Percentiles rank a stretch among this genome's conserved stretches.
These are phyloP conservation scores for Indicator maculatus DNA, from an alignment of 2,113 vertebrate genomes.

Conservation along the genomic window DNA sequence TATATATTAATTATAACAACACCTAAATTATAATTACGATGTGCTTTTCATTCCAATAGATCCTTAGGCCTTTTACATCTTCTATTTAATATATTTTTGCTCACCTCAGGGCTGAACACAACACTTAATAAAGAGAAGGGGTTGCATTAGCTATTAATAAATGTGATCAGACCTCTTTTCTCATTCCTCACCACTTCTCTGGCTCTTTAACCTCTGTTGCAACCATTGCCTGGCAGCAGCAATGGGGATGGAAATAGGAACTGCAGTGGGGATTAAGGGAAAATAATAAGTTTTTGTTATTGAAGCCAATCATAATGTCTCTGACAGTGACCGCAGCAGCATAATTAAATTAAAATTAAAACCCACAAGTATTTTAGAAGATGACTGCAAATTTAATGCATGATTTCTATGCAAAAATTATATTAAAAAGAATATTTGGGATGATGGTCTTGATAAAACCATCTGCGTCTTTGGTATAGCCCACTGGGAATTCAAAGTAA, in stretches of 20 bases:
- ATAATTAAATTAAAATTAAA: background rate
- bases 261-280: background rate
- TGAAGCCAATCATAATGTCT: background rate
- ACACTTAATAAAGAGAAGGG: background rate
- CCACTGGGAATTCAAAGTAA: background rate
- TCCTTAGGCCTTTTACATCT: background rate
- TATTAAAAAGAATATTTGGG: background rate
- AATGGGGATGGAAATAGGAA: background rate
- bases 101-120: background rate
- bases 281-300: background rate
- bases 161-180: background rate
- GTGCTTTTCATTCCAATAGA: background rate
- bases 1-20: slow-evolving; percentile 16
- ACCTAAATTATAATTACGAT: background rate
- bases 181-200: background rate
- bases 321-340: background rate
- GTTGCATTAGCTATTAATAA: background rate
- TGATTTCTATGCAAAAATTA: background rate
- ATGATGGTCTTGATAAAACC: background rate
- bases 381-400: background rate
- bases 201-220: background rate
- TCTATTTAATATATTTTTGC: slow-evolving; percentile 18
- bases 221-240: background rate
- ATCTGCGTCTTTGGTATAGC: background rate
- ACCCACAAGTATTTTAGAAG: background rate